These are phyloP conservation scores for Noctua janthina DNA, from an alignment of 2,888 invertebrate species.

Conservation along the genomic window DNA sequence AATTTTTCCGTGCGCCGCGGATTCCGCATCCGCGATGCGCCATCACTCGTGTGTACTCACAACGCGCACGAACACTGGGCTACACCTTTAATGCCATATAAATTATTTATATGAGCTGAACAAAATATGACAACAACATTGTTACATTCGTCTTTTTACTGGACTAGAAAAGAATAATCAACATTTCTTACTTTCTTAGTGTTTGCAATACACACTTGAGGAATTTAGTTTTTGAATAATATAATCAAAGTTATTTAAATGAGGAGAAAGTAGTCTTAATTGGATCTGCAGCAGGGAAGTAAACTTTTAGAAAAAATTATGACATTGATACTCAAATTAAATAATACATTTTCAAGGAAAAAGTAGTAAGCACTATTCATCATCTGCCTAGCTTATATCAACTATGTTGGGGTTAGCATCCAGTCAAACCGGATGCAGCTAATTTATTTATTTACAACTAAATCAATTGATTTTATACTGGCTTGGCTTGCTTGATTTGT, in stretches of 20 bases:
- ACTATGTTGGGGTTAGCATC: background rate
- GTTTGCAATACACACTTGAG: background rate
- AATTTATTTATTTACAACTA: background rate
- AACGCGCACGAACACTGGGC: background rate
- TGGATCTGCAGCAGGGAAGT: background rate
- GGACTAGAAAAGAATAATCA: background rate
- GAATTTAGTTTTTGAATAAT: background rate
- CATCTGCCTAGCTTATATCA: background rate
- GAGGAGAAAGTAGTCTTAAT: background rate
- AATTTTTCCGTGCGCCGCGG: background rate
- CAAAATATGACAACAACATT: background rate
- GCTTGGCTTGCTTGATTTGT: background rate
- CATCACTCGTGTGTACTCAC: background rate
- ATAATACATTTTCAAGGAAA: background rate
- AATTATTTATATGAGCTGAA: background rate
- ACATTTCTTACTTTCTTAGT: background rate
- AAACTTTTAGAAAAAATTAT: background rate
- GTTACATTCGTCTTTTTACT: background rate
- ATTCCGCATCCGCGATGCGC: background rate
- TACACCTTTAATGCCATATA: background rate
- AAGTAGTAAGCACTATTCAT: background rate
- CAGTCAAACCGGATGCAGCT: background rate
- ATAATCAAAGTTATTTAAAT: background rate
- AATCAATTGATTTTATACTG: background rate
- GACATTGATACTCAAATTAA: background rate